Base-by-base conservation (phyloP, 2,797 vertebrate genomes). In the Eidolon dupreanum region DNA sequence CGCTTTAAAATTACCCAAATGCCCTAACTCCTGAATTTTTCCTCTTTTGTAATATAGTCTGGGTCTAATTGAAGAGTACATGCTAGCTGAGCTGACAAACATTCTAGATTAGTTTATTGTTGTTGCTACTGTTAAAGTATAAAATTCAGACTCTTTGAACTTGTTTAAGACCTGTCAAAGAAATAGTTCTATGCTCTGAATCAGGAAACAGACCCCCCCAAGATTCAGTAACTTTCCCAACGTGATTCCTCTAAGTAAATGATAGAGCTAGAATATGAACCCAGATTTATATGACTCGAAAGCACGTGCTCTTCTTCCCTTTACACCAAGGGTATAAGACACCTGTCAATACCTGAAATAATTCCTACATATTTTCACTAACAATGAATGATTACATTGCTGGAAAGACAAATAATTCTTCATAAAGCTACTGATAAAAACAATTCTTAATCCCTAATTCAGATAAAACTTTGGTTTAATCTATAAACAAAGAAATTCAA, bases 401-500 rank as follows among this genome's bases (percentile, higher is more conserved):
- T 71, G 15, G 31, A 78, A 73, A 85, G 28, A 79, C 38, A 83
- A 75, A 59, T 59, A 75, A 68, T 92, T 94, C 46, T 85, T 78
- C 38, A 46, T 88, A 88, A 93, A 78, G 16, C 41, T 94, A 85
- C 6, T 75, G 11, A 75, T 33, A 92, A 97, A 88, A 92, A 38
- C 8, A 75, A 81, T 33, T 79, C 16, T 91, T 73, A 78, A 82
- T 38, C 82, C 10, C 59, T 19, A 83, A 83, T 55, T 84, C 33
- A 94, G 61, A 83, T 43, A 93, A 78, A 83, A 87, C 46, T 84
- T 31, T 81, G 33, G 33, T 75, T 88, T 81, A 51, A 73, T 51
- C 79, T 75, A 85, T 51, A 66, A 92, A 89, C 22, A 71, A 1
- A 91, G 17, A 96, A 51, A 75, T 71, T 82, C 36, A 94, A 94